A percentile compares a stretch with the other conserved stretches of the same genome.
Evolutionary conservation across 2,113 vertebrate genomes (phyloP).

Genomic region (Odocoileus virginianus): DNA sequence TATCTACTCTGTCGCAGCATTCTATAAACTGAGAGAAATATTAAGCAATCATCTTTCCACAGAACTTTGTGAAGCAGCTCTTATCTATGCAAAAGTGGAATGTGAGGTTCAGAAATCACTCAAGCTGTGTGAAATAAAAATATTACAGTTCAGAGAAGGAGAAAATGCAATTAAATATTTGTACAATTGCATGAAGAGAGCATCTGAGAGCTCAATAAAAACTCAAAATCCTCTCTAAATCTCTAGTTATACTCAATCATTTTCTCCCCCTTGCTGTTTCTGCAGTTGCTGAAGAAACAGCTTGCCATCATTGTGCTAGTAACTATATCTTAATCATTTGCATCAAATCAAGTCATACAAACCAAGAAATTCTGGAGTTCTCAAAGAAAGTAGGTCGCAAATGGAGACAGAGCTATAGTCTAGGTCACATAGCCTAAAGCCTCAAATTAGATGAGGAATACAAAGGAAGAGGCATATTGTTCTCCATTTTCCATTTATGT

Average conservation of each 20-base stretch:
- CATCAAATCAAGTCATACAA: not conserved
- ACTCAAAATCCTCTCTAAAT: not conserved
- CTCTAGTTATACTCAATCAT: not conserved
- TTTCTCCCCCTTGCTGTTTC: not conserved
- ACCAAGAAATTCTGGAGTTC: not conserved
- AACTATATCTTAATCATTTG: not conserved
- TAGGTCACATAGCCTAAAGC: not conserved
- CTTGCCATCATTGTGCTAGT: not conserved
- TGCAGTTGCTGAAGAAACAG: not conserved
- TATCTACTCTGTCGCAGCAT: not conserved
- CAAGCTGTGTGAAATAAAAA: constrained; percentile 15
- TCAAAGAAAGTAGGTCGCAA: not conserved
- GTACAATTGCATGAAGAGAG: not conserved
- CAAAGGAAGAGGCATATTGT: not conserved
- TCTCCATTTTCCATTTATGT: not conserved
- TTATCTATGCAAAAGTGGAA: not conserved
- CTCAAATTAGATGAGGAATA: not conserved
- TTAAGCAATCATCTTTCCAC: not conserved
- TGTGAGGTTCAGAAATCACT: not conserved
- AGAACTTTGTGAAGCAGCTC: not conserved
- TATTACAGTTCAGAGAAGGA: constrained; percentile 34
- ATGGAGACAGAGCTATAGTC: not conserved
- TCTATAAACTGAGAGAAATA: not conserved
- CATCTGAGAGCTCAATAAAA: constrained; percentile 17
- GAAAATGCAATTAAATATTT: constrained; percentile 43